Evolutionary conservation across 2,888 invertebrate species (phyloP).

Genomic region (Drosophila mercatorum): DNA sequence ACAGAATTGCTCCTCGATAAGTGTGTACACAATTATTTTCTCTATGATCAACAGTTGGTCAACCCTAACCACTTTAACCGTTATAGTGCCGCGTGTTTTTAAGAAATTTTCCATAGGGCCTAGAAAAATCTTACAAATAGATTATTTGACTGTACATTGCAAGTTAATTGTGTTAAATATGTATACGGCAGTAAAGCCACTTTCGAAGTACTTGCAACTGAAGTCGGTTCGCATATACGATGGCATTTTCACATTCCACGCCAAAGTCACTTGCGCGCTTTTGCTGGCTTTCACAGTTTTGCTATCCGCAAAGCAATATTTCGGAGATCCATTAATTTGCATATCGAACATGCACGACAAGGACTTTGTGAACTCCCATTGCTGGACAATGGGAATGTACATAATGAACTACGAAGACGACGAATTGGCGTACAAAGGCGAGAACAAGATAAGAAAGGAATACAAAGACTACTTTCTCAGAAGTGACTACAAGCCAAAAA

Average conservation of each 20-base stretch:
- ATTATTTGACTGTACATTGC: background rate
- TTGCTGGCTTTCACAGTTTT: slow-evolving; percentile 90
- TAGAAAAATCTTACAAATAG: background rate
- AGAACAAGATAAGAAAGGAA: slow-evolving; percentile 13
- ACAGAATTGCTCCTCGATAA: slow-evolving; percentile 19
- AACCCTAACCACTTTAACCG: slow-evolving; percentile 37
- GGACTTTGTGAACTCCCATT: slow-evolving; percentile 90
- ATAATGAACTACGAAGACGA: slow-evolving; percentile 82
- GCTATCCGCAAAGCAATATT: slow-evolving; percentile 92
- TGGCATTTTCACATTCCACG: slow-evolving; percentile 90
- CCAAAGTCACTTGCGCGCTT: slow-evolving; percentile 89
- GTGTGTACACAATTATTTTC: background rate
- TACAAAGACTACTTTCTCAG: slow-evolving; percentile 63
- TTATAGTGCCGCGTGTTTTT: slow-evolving; percentile 68
- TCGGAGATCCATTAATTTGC: slow-evolving; percentile 94
- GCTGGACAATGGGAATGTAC: slow-evolving; percentile 92
- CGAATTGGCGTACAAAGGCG: background rate
- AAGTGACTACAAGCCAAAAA: slow-evolving; percentile 1
- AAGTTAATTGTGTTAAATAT: slow-evolving; percentile 79
- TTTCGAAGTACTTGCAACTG: slow-evolving; percentile 87
- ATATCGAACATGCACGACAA: slow-evolving; percentile 86
- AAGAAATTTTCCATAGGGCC: background rate
- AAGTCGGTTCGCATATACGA: slow-evolving; percentile 90
- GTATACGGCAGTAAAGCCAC: slow-evolving; percentile 88
- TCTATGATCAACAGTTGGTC: background rate